phyloP scores from a whole-genome alignment of 2,113 vertebrate genomes.

The Zapus hudsonius region DNA sequence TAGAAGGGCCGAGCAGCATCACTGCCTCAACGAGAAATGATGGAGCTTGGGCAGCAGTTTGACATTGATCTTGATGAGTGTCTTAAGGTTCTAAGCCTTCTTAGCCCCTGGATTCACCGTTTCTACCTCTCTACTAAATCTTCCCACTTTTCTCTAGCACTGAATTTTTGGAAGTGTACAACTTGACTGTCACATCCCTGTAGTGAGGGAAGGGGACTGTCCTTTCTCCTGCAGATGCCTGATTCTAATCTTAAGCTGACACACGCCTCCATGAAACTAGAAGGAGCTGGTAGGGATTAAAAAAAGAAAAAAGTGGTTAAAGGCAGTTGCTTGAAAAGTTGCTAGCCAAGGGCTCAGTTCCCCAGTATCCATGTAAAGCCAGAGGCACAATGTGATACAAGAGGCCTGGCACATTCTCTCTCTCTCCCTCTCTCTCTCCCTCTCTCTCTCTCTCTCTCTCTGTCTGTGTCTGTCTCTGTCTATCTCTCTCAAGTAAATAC shows the following conservation, averaged over 20 bases:
- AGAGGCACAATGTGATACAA: no score
- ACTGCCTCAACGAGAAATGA: no score
- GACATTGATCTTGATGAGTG: neutral
- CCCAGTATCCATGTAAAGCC: no score
- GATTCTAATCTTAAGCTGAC: neutral
- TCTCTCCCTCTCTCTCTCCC: no score
- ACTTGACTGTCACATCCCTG: neutral
- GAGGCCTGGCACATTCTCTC: no score
- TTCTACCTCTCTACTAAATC: neutral
- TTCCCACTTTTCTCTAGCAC: neutral
- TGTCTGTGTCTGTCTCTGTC: no score
- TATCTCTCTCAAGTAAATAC: no score
- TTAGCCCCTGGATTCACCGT: neutral
- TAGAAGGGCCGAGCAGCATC: neutral
- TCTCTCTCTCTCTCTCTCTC: no score
- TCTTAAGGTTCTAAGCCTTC: neutral
- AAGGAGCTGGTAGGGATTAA: neutral
- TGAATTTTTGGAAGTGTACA: neutral
- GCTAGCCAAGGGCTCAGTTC: no score
- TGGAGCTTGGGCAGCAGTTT: no score
- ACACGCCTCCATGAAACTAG: neutral
- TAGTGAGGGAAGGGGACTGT: neutral
- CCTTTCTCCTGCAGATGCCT: neutral
- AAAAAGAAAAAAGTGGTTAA: neutral
- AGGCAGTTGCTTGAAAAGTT: no score